Evolutionary conservation across 2,113 vertebrate genomes (phyloP).

Genomic region (Mohoua ochrocephala): DNA sequence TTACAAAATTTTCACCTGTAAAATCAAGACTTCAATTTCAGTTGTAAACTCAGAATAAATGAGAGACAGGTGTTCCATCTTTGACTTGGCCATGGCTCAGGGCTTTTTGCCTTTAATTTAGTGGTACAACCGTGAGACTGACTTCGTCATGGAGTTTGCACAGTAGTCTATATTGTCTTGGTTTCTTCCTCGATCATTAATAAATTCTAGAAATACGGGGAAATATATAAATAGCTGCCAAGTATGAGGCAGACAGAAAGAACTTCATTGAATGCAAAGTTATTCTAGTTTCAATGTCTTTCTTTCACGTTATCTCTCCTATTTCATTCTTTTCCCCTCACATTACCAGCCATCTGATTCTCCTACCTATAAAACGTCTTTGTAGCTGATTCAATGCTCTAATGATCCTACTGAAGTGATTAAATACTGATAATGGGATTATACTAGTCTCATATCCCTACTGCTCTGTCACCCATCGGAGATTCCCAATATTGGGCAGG

Average conservation of each 20-base stretch:
- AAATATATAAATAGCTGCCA: slow-evolving; percentile 43
- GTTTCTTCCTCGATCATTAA: background rate
- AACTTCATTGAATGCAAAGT: background rate
- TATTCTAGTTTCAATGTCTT: background rate
- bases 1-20: slow-evolving; percentile 23
- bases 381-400: background rate
- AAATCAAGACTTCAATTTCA: slow-evolving; percentile 56
- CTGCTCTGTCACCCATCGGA: background rate
- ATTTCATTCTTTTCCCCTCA: background rate
- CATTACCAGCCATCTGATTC: background rate
- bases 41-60: slow-evolving; percentile 66
- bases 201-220: slow-evolving; percentile 15
- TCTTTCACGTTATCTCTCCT: background rate
- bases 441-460: background rate
- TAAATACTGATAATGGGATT: background rate
- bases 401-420: background rate
- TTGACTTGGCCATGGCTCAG: slow-evolving; percentile 55
- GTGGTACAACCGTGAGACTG: background rate
- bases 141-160: background rate
- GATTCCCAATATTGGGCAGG: rapidly evolving
- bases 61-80: slow-evolving; percentile 56
- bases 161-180: background rate
- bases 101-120: slow-evolving; percentile 54
- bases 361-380: background rate
- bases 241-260: background rate